Percentiles rank a stretch among this genome's conserved stretches.
phyloP scores from a whole-genome alignment of 1,140 invertebrate genomes.

The Drosophila melanogaster region Release_6_plus_ISO1_MT NT_033777.3:18859501-18860000 shows the following conservation, averaged over 20 bases:
- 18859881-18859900: constrained; percentile 25
- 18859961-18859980: constrained; percentile 1
- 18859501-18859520: constrained; percentile 29
- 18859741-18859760: constrained; percentile 32
- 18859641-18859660: not conserved
- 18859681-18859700: constrained; percentile 27
- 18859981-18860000: constrained; percentile 5
- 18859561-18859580: constrained; percentile 71
- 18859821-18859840: constrained; percentile 42
- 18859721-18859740: constrained; percentile 54
- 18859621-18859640: constrained; percentile 49
- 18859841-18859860: constrained; percentile 32
- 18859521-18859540: constrained; percentile 52
- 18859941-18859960: constrained; percentile 28
- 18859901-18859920: constrained; percentile 3
- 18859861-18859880: constrained; percentile 60
- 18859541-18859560: constrained; percentile 59
- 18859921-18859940: constrained; percentile 10
- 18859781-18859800: constrained; percentile 51
- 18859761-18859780: constrained; percentile 24
- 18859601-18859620: not conserved
- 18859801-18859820: constrained; percentile 37
- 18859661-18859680: not conserved
- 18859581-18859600: constrained; percentile 54
- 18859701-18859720: constrained; percentile 35